Base-by-base conservation (phyloP, 2,797 vertebrate species). In the Chelon labrosus region DNA sequence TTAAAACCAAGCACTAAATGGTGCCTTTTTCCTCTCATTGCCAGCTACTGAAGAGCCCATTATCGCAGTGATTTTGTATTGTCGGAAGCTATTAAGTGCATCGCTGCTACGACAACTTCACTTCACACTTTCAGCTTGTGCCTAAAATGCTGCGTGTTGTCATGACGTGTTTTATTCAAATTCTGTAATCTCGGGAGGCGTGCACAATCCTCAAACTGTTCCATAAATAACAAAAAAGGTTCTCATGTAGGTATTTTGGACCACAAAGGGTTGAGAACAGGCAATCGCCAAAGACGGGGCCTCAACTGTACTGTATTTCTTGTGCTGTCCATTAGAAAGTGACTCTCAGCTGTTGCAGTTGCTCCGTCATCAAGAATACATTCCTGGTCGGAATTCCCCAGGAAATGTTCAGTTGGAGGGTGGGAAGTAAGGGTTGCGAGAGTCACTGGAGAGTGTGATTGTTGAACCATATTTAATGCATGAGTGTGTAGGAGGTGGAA, bases 351-450 rank as follows among this genome's bases (percentile, higher is more conserved):
- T 91, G 88, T 89, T 89, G 77, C 64, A 69, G 83, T 88, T 89
- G 82, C 85, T 93, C 84, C 52, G 84, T 93, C 88, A 89, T 92
- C 83, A 88, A 64, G 83, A 91, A 91, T 73, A 86, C 83, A 87
- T 85, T 92, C 91, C 88, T 89, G 85, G 77, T 88, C 49, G 83
- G 90, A 93, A 92, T 92, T 93, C 89, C 91, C 92, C 90, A 84
- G 88, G 91, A 93, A 93, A 87, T 83, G 90, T 90, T 91, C 75
- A 70, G 83, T 66, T 17, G 63, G 62, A 77, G 75, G 77, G 53
- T 76, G 76, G 85, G 87, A 88, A 82, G 84, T 67, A 39, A 59
- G 55, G 64, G 76, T 51, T 85, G 84, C 72, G 46, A 71, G 72
- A 88, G 84, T 83, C 81, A 89, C 73, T 62, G 74, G 90, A 89